Base-by-base conservation (phyloP, 2,888 invertebrate genomes). In the Hirtodrosophila duncani region DNA sequence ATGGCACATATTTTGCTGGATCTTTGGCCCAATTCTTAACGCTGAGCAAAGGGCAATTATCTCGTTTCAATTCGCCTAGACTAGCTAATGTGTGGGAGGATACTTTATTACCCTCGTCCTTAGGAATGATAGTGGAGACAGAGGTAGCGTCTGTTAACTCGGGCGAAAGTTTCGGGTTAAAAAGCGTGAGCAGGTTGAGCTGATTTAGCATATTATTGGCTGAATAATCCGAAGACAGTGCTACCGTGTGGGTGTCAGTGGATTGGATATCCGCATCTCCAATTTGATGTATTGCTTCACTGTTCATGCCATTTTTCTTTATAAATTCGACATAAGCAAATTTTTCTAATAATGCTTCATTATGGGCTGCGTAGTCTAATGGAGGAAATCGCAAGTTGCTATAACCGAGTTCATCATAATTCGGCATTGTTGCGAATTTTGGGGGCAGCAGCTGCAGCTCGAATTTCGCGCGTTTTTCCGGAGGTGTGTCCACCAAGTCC, bases 181-280 rank as follows among this genome's bases (percentile, higher is more conserved):
- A 85, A 59, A 90, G 88, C 9, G 90, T 89, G 52, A 90, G 87
- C 16, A 90, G 83, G 24, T 89, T 89, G 2, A 85, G 64, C 66
- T 90, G 90, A 34, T 89, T 89, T 16, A 90, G 89, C 60, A 90
- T 70, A 5, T 68, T 72, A 17, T 66, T 66, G 4, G 60, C 53
- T 4, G 89, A 74, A 87, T 89, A 77, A 87, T 87, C 41, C 87
- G 88, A 50, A 87, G 88, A 60, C 0, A 83, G 67, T 8, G 89
- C 81, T 56, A 88, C 88, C 3, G 56, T 11, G 31, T 51, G 52
- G 3, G 44, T 33, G 14, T 18, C 42, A 21, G 42, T 13, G 3
- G 42, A 6, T 1, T 34, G 27, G 3, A 37, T 16, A 14, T 51
- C 60, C 87, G 88, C 88, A 88, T 89, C 49, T 88, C 88, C 86